Conservation (phyloP, 2,888 invertebrate genomes). For the Osedax fenrisi region DNA sequence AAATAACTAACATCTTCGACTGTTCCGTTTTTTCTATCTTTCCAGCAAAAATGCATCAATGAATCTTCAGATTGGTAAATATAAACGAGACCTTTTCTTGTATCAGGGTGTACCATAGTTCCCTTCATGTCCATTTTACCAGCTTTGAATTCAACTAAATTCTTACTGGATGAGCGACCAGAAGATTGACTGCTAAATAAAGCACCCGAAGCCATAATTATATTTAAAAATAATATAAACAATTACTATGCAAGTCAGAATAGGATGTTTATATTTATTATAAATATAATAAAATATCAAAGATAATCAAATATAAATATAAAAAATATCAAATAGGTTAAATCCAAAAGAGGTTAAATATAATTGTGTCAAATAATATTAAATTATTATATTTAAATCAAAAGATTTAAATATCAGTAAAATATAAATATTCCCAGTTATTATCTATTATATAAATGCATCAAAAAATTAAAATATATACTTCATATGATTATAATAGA, state of each 20-base stretch:
- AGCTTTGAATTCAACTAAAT: conserved; percentile 82
- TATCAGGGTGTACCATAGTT: conserved; percentile 72
- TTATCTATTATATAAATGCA: no score
- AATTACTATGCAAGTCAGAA: background rate
- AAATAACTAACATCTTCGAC: conserved; percentile 72
- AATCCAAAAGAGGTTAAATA: no score
- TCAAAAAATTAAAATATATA: no score
- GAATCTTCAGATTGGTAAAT: conserved; percentile 92
- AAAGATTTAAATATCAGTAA: no score
- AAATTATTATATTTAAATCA: no score
- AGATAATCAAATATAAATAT: background rate
- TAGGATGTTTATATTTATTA: no score
- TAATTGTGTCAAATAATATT: no score
- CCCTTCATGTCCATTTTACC: conserved; percentile 89
- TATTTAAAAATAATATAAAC: background rate
- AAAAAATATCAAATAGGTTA: background rate
- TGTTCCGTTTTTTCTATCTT: conserved; percentile 79
- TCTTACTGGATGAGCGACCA: conserved; percentile 61
- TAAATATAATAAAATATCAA: background rate
- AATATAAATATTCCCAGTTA: no score
- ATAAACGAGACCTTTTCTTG: conserved; percentile 83
- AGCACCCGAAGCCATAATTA: conserved; percentile 38
- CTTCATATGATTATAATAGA: no score
- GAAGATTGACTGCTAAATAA: conserved; percentile 59
- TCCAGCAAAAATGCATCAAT: conserved; percentile 98